These are phyloP conservation scores for Leucophenga varia DNA, from an alignment of 1,140 invertebrate species.

Conservation along the genomic window DNA sequence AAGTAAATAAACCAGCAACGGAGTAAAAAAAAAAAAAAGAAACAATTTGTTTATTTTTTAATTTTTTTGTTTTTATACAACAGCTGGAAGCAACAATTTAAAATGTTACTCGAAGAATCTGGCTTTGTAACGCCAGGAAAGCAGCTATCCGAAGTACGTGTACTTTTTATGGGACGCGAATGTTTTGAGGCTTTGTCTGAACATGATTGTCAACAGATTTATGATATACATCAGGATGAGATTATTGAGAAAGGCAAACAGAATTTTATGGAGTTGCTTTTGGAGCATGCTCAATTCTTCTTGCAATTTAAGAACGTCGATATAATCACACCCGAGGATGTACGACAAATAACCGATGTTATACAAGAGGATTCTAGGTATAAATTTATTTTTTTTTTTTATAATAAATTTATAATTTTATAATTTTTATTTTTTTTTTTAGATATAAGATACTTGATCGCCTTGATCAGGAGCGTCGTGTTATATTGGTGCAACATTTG, in stretches of 20 bases:
- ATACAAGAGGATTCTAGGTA: constrained; percentile 88
- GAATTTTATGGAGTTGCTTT: constrained; percentile 88
- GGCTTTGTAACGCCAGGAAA: constrained; percentile 94
- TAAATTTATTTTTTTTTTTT: not conserved
- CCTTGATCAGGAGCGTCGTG: constrained; percentile 89
- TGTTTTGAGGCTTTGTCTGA: constrained; percentile 91
- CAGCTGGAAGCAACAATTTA: constrained; percentile 91
- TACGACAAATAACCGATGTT: constrained; percentile 90
- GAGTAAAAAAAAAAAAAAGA: not conserved
- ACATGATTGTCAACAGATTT: constrained; percentile 88
- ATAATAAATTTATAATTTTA: not conserved
- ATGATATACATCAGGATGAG: constrained; percentile 91
- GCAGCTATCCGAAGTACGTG: constrained; percentile 85
- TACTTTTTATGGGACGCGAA: constrained; percentile 92
- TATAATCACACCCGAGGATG: constrained; percentile 91
- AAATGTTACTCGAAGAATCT: constrained; percentile 89
- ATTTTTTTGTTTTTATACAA: constrained; percentile 20
- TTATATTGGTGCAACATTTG: constrained; percentile 92
- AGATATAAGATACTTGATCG: constrained; percentile 91
- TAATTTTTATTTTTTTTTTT: constrained; percentile 10
- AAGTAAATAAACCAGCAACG: constrained; percentile 52
- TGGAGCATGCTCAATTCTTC: constrained; percentile 94
- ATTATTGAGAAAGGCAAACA: constrained; percentile 88
- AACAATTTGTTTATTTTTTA: constrained; percentile 1
- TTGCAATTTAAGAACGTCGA: constrained; percentile 90